These are phyloP conservation scores for Heptranchias perlo DNA, from an alignment of 2,113 vertebrate genomes.

Conservation along the genomic window DNA sequence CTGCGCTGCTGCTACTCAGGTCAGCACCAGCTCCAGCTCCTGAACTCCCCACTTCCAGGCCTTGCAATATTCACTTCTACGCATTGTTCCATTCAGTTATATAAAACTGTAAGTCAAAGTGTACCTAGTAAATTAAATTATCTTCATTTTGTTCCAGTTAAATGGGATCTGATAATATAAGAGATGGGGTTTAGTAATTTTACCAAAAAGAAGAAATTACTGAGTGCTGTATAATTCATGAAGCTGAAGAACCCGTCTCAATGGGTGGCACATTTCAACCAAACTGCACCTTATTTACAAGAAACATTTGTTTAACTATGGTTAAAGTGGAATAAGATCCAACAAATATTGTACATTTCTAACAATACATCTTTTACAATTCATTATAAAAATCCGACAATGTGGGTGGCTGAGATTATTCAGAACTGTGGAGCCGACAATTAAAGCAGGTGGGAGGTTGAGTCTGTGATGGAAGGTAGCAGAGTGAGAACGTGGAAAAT, in stretches of 20 bases:
- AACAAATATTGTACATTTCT: background rate
- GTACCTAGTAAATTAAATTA: background rate
- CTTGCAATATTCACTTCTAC: background rate
- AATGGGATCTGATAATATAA: background rate
- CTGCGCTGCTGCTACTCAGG: background rate
- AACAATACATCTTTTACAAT: background rate
- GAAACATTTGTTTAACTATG: background rate
- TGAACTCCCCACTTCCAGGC: background rate
- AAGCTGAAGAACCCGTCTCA: background rate
- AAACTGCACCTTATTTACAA: background rate
- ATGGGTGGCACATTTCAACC: background rate
- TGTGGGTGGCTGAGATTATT: background rate
- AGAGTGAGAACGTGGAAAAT: background rate
- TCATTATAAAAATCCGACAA: background rate
- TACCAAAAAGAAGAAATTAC: background rate
- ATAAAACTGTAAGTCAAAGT: background rate
- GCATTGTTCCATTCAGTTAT: background rate
- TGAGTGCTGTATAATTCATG: background rate
- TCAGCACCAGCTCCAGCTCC: background rate
- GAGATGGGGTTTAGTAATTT: background rate
- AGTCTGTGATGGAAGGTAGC: background rate
- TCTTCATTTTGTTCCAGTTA: background rate
- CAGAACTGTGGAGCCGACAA: background rate
- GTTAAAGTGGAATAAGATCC: background rate
- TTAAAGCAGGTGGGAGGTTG: background rate